phyloP scores from a whole-genome alignment of 2,113 vertebrate species.

The Columba janthina region DNA sequence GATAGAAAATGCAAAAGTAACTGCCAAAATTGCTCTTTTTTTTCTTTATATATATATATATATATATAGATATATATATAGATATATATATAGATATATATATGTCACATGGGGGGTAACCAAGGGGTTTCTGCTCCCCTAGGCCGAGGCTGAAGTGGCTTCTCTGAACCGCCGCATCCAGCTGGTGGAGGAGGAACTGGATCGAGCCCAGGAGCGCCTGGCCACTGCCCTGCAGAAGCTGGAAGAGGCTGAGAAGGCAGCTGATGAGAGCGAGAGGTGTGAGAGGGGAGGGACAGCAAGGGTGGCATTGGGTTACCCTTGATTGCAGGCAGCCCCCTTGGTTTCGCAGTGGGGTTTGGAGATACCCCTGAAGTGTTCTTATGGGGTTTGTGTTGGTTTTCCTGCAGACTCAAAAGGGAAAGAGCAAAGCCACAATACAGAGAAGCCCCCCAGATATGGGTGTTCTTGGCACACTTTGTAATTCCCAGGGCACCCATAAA shows the following conservation, averaged over 20 bases:
- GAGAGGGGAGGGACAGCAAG: neutral
- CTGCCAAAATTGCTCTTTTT: neutral
- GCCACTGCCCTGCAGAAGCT: too few species aligned
- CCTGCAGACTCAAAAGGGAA: neutral
- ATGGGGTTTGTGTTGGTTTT: neutral
- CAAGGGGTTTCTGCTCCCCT: neutral
- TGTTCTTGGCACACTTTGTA: neutral
- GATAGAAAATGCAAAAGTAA: neutral
- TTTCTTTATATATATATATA: neutral
- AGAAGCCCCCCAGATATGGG: neutral
- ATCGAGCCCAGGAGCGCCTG: slow-evolving; percentile 91
- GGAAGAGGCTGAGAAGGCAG: too few species aligned
- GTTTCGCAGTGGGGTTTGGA: neutral
- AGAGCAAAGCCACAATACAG: neutral
- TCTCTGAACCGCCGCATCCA: slow-evolving; percentile 94
- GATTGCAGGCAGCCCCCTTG: neutral
- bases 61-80: neutral
- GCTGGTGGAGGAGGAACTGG: slow-evolving; percentile 57
- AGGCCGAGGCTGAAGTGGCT: slow-evolving; percentile 94
- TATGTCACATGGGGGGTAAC: neutral
- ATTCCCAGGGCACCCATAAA: neutral
- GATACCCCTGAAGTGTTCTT: neutral
- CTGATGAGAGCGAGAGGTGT: slow-evolving; percentile 70
- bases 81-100: neutral
- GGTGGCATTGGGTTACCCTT: neutral